Evolutionary conservation across 2,113 vertebrate species (phyloP), one percentile per base, ranked within the genome.

Genomic region (Morone chrysops): DNA sequence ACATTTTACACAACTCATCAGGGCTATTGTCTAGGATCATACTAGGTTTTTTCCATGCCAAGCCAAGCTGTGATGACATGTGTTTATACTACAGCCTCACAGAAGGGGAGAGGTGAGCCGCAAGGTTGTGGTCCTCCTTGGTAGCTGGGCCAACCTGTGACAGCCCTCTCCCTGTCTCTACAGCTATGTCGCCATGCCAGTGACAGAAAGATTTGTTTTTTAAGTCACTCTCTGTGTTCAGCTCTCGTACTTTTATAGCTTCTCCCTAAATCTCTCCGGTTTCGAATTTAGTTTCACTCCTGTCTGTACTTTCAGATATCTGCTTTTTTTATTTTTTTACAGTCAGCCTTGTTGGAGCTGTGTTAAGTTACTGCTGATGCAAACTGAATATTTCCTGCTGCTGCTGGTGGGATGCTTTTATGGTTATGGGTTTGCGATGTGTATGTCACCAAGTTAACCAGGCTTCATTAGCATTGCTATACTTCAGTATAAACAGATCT

Each of bases 1-100:
- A 70, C 14, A 67, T 88, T 86, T 75, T 81, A 83, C 53, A 71
- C 50, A 59, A 70, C 73, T 88, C 83, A 83, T 85, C 74, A 78
- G 59, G 43, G 56, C 72, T 36, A 59, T 72, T 79, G 74, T 90
- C 74, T 25, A 41, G 43, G 54, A 18, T 31, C 17, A 40, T 61
- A 47, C 14, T n/a, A 13, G 1, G 12, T 9, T 12, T 36, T 61
- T n/a, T 3, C 17, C 17, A 11, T 20, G 36, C 62, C 36, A 47
- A 18, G 65, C 40, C 57, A 17, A 57, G 68, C 59, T 12, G 50
- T 53, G 60, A 59, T 56, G 18, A 10, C 47, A 50, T 47, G 13
- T 2, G 20, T 74, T 65, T 71, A 25, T n/a, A 75, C 22, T 51
- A n/a, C 13, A 73, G 41, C 63, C 43, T 59, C 57, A 38, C 59